Conservation (phyloP, 2,888 invertebrate genomes). For the Leistus spinibarbis region DNA sequence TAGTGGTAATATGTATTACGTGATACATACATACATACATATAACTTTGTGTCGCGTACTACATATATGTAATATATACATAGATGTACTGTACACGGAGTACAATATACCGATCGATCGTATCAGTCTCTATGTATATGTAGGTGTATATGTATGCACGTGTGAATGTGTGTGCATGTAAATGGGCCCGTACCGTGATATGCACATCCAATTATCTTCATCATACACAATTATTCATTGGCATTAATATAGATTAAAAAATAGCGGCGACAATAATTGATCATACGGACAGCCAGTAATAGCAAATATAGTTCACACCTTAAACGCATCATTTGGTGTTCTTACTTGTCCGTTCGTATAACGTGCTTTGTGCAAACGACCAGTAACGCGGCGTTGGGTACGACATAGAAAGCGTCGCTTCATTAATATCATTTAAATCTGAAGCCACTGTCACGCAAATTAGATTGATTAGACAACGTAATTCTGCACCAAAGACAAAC, state of each 20-base stretch:
- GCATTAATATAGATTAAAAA: neutral
- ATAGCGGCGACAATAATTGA: neutral
- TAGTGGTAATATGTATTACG: neutral
- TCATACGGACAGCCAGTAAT: neutral
- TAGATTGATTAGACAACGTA: slow-evolving; percentile 39
- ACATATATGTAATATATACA: neutral
- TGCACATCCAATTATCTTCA: neutral
- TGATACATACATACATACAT: no score
- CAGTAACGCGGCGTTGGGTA: neutral
- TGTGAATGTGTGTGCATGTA: neutral
- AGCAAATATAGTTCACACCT: neutral
- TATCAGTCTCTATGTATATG: neutral
- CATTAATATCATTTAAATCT: slow-evolving; percentile 39
- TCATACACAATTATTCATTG: neutral
- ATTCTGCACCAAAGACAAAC: slow-evolving; percentile 19
- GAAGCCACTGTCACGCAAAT: slow-evolving; percentile 38
- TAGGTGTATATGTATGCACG: neutral
- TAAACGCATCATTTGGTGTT: neutral
- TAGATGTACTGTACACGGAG: neutral
- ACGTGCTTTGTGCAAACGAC: slow-evolving; percentile 4
- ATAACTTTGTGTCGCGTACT: neutral
- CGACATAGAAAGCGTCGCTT: slow-evolving; percentile 22
- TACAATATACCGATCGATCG: neutral
- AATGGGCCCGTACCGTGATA: neutral
- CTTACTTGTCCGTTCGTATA: neutral